phyloP scores from a whole-genome alignment of 2,888 invertebrate species.

The Pollenia labialis region DNA sequence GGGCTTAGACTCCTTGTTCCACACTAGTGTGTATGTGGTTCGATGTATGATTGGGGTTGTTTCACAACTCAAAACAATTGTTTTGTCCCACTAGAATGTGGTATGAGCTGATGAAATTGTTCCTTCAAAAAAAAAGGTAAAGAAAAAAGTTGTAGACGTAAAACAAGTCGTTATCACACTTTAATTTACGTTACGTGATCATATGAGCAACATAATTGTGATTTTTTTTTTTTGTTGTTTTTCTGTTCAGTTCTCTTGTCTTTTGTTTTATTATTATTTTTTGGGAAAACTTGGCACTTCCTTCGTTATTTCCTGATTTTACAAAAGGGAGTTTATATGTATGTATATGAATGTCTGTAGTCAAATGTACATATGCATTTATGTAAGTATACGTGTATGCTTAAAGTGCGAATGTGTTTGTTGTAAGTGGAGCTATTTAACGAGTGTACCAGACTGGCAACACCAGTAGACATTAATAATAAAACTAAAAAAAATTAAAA shows the following conservation, averaged over 20 bases:
- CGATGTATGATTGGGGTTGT: constrained; percentile 15
- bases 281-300: constrained; percentile 71
- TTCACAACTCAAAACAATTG: constrained; percentile 36
- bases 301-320: constrained; percentile 69
- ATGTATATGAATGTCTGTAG: background rate
- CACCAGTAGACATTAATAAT: constrained; percentile 56
- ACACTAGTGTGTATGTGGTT: background rate
- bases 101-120: constrained; percentile 27
- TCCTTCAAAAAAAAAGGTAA: constrained; percentile 14
- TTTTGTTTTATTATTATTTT: constrained; percentile 67
- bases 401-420: background rate
- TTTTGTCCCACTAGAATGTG: background rate
- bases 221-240: constrained; percentile 32
- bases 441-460: constrained; percentile 70
- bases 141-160: constrained; percentile 69
- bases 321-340: constrained; percentile 54
- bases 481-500: constrained; percentile 36
- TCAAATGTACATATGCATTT: background rate
- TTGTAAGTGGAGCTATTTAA: constrained; percentile 60
- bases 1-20: constrained; percentile 35
- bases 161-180: constrained; percentile 74
- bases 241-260: constrained; percentile 23
- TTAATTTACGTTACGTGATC: constrained; percentile 74
- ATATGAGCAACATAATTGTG: constrained; percentile 67
- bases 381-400: background rate